Conservation (phyloP, 2,888 invertebrate species). For the Euzetes globulus region DNA sequence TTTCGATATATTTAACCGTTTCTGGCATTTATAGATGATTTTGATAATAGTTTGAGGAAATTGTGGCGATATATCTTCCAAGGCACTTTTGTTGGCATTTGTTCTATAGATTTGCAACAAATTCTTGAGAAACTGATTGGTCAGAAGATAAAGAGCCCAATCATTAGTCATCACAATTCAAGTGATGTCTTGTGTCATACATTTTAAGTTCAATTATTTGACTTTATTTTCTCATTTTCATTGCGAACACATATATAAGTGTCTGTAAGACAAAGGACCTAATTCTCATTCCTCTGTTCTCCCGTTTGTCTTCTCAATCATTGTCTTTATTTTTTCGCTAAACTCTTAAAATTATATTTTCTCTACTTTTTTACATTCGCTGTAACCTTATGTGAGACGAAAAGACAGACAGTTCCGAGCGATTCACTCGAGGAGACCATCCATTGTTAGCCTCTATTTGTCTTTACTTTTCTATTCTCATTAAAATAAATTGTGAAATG, state of each 20-base stretch:
- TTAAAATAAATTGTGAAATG: conserved; percentile 14
- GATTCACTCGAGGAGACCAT: too few relatives aligned
- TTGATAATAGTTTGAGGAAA: too few relatives aligned
- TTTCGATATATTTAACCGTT: too few relatives aligned
- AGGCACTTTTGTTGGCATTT: neutral
- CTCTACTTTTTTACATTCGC: neutral
- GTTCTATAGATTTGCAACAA: neutral
- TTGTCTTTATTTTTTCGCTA: neutral
- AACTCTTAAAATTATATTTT: neutral
- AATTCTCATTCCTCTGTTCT: neutral
- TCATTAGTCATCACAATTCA: conserved; percentile 1
- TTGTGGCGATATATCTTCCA: too few relatives aligned
- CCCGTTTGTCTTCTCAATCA: neutral
- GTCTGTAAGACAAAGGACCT: neutral
- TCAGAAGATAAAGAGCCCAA: neutral
- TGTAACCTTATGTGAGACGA: neutral
- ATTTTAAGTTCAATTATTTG: neutral
- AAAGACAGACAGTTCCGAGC: too few relatives aligned
- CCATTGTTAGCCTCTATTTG: too few relatives aligned
- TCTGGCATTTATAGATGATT: too few relatives aligned
- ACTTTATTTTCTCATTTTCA: neutral
- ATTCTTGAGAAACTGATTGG: neutral
- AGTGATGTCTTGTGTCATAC: neutral
- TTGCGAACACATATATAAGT: neutral
- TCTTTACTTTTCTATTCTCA: neutral